Evolutionary conservation across 2,797 vertebrate species (phyloP), one percentile per base, ranked within the genome.

Genomic region (Siniperca scherzeri): DNA sequence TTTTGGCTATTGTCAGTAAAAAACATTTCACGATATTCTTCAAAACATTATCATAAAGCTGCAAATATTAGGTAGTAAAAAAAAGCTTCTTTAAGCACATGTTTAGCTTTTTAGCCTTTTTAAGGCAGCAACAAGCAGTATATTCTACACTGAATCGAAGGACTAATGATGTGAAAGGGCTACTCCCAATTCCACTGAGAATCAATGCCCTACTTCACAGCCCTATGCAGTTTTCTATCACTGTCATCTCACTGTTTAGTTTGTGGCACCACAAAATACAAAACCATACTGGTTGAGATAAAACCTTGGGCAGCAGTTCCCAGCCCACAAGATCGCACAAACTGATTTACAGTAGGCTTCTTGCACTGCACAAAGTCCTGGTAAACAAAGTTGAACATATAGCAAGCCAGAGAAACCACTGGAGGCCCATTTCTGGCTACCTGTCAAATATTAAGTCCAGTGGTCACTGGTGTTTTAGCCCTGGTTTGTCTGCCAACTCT

Each of bases 391-490:
- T n/a, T 72, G 7, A 40, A 25, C 8, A 70, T 64, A 33, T 42
- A 64, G 14, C 62, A 48, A 64, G 5, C 42, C 57, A 12, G 19
- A 42, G 16, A 72, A 69, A 53, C 42, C 36, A 59, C 1, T 3
- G 4, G 38, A 62, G 60, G 48, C 12, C 30, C 44, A 21, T 78
- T 77, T 71, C 42, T 85, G 81, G 22, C 77, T 70, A 40, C 52
- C 27, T 70, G 46, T 80, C 66, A 66, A 12, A 56, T 70, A 42
- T 80, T 7, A 62, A 80, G 89, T 84, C 68, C 87, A 87, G 69
- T 80, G 85, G 62, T 91, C 72, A 25, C 53, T 69, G 7, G n/a
- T 48, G 57, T 80, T 82, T 88, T 30, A 74, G 59, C 22, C 27
- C 21, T n/a, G 9, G 30, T 53, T 69, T 12, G 22, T 52, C 22